phyloP scores from a whole-genome alignment of 2,113 vertebrate species.

The Cephalopterus ornatus region DNA sequence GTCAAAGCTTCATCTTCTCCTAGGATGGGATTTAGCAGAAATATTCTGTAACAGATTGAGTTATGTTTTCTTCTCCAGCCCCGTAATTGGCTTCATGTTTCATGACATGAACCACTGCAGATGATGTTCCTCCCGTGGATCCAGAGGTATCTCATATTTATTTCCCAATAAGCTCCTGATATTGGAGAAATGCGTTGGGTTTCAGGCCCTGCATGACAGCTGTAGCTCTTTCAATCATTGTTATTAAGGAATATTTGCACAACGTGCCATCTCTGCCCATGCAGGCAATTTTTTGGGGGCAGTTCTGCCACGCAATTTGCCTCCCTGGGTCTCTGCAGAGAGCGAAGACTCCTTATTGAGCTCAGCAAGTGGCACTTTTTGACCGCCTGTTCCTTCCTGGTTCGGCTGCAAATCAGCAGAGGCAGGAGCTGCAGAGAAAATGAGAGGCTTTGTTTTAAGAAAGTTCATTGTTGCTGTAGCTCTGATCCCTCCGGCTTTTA shows the following conservation, averaged over 20 bases:
- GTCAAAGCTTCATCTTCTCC: background rate
- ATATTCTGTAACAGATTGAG: background rate
- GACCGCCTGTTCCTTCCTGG: background rate
- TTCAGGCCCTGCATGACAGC: background rate
- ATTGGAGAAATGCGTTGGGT: background rate
- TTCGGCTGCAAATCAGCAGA: background rate
- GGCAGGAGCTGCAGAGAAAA: background rate
- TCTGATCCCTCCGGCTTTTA: background rate
- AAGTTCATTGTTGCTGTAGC: background rate
- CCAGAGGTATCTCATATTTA: conserved; percentile 1
- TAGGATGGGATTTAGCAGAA: background rate
- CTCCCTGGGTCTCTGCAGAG: background rate
- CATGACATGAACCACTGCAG: background rate
- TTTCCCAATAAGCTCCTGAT: background rate
- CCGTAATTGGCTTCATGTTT: conserved; percentile 1
- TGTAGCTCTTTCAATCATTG: background rate
- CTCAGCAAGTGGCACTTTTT: background rate
- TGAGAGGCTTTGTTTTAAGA: background rate
- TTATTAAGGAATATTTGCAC: background rate
- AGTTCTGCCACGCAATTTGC: background rate
- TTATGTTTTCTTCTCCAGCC: background rate
- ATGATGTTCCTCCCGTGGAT: background rate
- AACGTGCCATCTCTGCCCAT: background rate
- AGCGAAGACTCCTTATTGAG: background rate
- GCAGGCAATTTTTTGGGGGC: background rate